Evolutionary conservation across 1,140 invertebrate genomes (phyloP).

Genomic region (Leucophenga varia): DNA sequence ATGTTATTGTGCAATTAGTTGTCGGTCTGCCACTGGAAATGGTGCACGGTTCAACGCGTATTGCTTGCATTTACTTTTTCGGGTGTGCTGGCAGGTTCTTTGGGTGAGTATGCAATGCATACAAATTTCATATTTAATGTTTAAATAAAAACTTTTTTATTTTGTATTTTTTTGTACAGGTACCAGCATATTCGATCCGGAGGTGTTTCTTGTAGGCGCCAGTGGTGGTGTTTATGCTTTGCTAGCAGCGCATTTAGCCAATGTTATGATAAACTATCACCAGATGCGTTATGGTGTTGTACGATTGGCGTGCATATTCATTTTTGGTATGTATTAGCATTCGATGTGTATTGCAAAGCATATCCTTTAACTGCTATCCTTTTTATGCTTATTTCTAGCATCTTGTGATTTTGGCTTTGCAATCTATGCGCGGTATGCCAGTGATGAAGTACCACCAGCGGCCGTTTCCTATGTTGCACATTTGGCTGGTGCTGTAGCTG

Average conservation of each 20-base stretch:
- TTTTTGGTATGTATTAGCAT: conserved; percentile 78
- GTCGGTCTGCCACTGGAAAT: conserved; percentile 94
- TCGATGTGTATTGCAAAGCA: neutral
- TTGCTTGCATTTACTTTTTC: conserved; percentile 91
- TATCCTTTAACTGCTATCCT: conserved; percentile 1
- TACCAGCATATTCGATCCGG: conserved; percentile 92
- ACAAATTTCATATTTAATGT: neutral
- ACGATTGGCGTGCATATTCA: conserved; percentile 84
- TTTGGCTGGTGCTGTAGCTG: conserved; percentile 86
- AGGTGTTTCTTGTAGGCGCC: conserved; percentile 90
- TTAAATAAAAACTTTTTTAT: neutral
- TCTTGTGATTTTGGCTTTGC: conserved; percentile 93
- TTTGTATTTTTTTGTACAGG: conserved; percentile 15
- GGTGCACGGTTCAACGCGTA: conserved; percentile 90
- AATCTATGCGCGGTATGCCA: conserved; percentile 88
- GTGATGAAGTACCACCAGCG: conserved; percentile 54
- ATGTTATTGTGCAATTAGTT: conserved; percentile 86
- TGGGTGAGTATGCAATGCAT: conserved; percentile 61
- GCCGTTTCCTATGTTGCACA: conserved; percentile 87
- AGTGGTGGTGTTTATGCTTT: conserved; percentile 94
- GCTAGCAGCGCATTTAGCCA: conserved; percentile 90
- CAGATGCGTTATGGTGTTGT: conserved; percentile 95
- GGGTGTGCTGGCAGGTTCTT: conserved; percentile 88
- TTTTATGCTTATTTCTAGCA: conserved; percentile 64
- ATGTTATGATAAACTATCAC: conserved; percentile 93